These are phyloP conservation scores for Chamaedrilus cognettii DNA, from an alignment of 2,888 invertebrate species.

Conservation along the genomic window DNA sequence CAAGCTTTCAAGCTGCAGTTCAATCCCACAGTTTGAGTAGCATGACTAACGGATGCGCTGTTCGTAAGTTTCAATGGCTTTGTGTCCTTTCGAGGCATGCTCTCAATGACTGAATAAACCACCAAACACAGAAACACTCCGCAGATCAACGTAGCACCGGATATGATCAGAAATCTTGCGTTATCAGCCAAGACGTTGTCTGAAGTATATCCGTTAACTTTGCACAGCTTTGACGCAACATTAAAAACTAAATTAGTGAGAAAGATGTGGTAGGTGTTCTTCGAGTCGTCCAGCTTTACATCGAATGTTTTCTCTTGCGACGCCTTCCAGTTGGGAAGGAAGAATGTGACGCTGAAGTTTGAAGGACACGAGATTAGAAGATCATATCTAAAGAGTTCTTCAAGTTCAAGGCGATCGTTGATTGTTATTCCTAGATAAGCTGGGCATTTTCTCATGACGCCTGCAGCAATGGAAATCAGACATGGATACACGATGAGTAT, in stretches of 20 bases:
- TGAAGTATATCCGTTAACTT: not conserved
- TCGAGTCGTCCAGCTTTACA: slow-evolving; percentile 30
- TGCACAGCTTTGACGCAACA: not conserved
- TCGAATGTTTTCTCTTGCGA: slow-evolving; percentile 35
- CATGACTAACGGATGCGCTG: too few species aligned
- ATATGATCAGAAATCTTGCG: not conserved
- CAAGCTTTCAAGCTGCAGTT: not conserved
- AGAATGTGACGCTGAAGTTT: slow-evolving; percentile 46
- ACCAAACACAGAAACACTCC: not conserved
- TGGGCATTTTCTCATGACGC: slow-evolving; percentile 46
- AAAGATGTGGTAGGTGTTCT: slow-evolving; percentile 24
- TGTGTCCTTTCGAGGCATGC: not conserved
- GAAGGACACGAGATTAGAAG: slow-evolving; percentile 49
- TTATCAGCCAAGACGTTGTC: not conserved
- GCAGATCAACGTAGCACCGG: not conserved
- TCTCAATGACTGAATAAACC: not conserved
- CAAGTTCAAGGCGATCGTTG: slow-evolving; percentile 31
- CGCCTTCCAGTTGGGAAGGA: slow-evolving; percentile 36
- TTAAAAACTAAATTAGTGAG: slow-evolving; percentile 28
- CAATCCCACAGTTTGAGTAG: not conserved
- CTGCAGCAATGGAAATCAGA: slow-evolving; percentile 22
- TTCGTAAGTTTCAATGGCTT: not conserved
- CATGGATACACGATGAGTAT: not conserved
- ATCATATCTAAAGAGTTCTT: slow-evolving; percentile 44
- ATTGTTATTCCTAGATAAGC: slow-evolving; percentile 46